These are phyloP conservation scores for Pygoscelis adeliae DNA, from an alignment of 2,113 vertebrate species.

Conservation along the genomic window DNA sequence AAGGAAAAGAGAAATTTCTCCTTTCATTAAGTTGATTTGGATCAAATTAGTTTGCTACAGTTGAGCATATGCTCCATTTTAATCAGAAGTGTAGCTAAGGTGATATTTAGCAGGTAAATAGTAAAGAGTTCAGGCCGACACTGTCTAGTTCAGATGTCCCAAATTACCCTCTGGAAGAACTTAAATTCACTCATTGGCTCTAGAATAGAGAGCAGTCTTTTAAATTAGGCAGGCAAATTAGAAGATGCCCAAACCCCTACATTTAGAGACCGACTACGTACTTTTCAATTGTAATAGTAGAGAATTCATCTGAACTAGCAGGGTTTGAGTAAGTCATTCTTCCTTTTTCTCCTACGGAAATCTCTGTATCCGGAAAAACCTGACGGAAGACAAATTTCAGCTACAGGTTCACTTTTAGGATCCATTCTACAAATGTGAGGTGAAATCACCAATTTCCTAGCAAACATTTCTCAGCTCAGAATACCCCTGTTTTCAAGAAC, in stretches of 20 bases:
- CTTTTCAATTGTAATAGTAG: not conserved
- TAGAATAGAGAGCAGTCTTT: not conserved
- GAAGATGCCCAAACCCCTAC: not conserved
- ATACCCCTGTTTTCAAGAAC: not conserved
- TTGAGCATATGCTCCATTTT: not conserved
- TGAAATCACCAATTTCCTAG: not conserved
- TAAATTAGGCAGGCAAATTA: not conserved
- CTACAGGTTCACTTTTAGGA: not conserved
- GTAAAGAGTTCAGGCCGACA: not conserved
- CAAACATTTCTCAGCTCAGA: not conserved
- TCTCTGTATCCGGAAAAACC: not conserved
- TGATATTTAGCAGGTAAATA: not conserved
- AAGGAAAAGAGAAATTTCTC: not conserved
- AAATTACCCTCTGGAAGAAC: not conserved
- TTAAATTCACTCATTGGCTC: not conserved
- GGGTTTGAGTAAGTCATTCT: not conserved
- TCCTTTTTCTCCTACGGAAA: not conserved
- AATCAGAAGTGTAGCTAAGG: not conserved
- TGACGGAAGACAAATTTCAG: not conserved
- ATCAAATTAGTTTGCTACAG: not conserved
- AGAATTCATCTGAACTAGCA: not conserved
- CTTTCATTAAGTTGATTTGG: not conserved
- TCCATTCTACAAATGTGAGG: not conserved
- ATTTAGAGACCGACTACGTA: not conserved
- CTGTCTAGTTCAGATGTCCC: not conserved